Evolutionary conservation across 2,113 vertebrate species (phyloP).

Genomic region (Abramis brama): DNA sequence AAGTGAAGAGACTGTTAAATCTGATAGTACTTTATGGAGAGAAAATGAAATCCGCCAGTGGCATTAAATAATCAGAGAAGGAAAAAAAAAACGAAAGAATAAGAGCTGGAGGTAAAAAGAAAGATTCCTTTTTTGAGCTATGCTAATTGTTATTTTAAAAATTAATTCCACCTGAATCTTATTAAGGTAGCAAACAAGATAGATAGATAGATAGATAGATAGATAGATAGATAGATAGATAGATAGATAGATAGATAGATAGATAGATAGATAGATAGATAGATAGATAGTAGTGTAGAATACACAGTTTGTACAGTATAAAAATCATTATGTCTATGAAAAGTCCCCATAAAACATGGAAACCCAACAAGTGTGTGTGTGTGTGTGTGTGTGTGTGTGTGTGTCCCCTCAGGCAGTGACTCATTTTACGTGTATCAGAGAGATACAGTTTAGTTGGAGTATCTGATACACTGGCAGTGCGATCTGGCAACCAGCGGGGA

Average conservation of each 20-base stretch:
- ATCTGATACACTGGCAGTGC: constrained; percentile 32
- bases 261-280: neutral
- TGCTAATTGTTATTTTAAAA: constrained; percentile 22
- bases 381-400: constrained; percentile 22
- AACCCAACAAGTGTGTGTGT: neutral
- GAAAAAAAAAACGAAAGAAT: neutral
- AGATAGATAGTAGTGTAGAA: too few relatives aligned
- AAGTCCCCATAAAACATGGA: too few relatives aligned
- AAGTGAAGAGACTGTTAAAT: constrained; percentile 15
- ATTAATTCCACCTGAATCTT: neutral
- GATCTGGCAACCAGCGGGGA: constrained; percentile 8
- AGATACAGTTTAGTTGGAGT: constrained; percentile 26
- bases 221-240: neutral
- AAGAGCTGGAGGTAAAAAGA: constrained; percentile 3
- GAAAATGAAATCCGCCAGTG: neutral
- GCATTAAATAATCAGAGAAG: neutral
- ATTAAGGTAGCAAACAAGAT: neutral
- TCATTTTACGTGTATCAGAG: neutral
- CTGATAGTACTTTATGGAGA: neutral
- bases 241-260: neutral
- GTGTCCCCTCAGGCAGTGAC: neutral
- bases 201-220: too few relatives aligned
- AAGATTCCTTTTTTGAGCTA: neutral
- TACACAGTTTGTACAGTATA: too few relatives aligned
- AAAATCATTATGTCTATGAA: too few relatives aligned